phyloP scores from a whole-genome alignment of 2,888 invertebrate genomes.

The Pammene fasciana region DNA sequence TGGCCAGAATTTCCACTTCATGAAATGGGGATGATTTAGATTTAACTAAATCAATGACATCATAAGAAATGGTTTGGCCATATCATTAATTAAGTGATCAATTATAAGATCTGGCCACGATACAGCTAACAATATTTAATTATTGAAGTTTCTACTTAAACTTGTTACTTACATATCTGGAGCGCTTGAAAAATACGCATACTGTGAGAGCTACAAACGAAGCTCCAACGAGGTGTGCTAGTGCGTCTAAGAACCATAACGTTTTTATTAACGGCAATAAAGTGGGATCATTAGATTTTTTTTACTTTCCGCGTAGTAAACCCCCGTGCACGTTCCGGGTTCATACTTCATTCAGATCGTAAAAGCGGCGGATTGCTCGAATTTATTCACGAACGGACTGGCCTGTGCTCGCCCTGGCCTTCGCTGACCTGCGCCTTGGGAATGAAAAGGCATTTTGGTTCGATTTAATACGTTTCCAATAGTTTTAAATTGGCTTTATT shows the following conservation, averaged over 20 bases:
- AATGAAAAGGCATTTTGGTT: slow-evolving; percentile 27
- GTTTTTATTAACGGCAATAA: slow-evolving; percentile 41
- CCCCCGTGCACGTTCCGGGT: slow-evolving; percentile 40
- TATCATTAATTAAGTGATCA: too few species aligned
- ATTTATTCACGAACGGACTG: slow-evolving; percentile 41
- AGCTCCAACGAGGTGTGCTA: slow-evolving; percentile 32
- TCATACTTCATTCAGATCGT: slow-evolving; percentile 42
- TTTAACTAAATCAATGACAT: too few species aligned
- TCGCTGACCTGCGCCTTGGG: slow-evolving; percentile 29
- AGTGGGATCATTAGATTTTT: slow-evolving; percentile 38
- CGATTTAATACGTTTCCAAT: slow-evolving; percentile 28
- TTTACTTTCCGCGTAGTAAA: slow-evolving; percentile 42
- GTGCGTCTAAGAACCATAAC: slow-evolving; percentile 39
- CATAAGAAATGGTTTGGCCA: too few species aligned
- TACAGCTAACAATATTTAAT: too few species aligned
- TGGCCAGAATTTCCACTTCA: too few species aligned
- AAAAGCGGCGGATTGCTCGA: slow-evolving; percentile 40
- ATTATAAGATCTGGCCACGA: too few species aligned
- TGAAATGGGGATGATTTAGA: too few species aligned
- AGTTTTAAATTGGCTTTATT: not conserved
- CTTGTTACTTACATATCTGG: not conserved
- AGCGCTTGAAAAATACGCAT: not conserved
- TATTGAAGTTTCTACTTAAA: too few species aligned
- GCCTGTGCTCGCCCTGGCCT: slow-evolving; percentile 27
- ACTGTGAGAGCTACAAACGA: slow-evolving; percentile 16